Evolutionary conservation across 2,888 invertebrate genomes (phyloP).

Genomic region (Nycteola revayana): DNA sequence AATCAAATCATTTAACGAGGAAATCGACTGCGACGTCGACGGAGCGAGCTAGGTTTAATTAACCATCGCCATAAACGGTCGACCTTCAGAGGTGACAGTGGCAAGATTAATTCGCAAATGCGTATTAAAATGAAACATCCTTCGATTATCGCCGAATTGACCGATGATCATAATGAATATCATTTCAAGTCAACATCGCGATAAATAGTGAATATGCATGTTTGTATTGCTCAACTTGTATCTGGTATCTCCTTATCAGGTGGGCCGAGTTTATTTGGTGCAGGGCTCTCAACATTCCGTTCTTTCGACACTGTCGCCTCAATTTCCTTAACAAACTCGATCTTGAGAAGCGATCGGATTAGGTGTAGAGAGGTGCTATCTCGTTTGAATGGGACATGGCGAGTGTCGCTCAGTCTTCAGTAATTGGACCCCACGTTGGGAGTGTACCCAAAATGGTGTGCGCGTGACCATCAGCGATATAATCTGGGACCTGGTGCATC

Average conservation of each 20-base stretch:
- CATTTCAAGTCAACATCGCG: slow-evolving; percentile 2
- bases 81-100: slow-evolving; percentile 53
- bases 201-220: slow-evolving; percentile 1
- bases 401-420: slow-evolving; percentile 28
- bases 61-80: slow-evolving; percentile 56
- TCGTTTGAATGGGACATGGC: slow-evolving; percentile 24
- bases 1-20: slow-evolving; percentile 63
- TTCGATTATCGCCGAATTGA: slow-evolving; percentile 21
- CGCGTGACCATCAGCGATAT: slow-evolving; percentile 38
- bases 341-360: slow-evolving; percentile 16
- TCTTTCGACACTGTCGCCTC: slow-evolving; percentile 12
- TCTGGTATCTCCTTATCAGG: slow-evolving; percentile 5
- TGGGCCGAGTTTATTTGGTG: slow-evolving; percentile 16
- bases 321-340: slow-evolving; percentile 18
- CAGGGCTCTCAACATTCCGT: slow-evolving; percentile 10
- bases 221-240: neutral
- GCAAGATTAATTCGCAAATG: slow-evolving; percentile 55
- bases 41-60: slow-evolving; percentile 59
- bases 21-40: slow-evolving; percentile 42
- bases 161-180: slow-evolving; percentile 4
- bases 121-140: slow-evolving; percentile 30
- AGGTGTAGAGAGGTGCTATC: slow-evolving; percentile 9
- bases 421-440: slow-evolving; percentile 40
- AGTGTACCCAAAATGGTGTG: slow-evolving; percentile 26
- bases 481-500: slow-evolving; percentile 28